Conservation (phyloP, 2,888 invertebrate species). For the Andrena bicolor region DNA sequence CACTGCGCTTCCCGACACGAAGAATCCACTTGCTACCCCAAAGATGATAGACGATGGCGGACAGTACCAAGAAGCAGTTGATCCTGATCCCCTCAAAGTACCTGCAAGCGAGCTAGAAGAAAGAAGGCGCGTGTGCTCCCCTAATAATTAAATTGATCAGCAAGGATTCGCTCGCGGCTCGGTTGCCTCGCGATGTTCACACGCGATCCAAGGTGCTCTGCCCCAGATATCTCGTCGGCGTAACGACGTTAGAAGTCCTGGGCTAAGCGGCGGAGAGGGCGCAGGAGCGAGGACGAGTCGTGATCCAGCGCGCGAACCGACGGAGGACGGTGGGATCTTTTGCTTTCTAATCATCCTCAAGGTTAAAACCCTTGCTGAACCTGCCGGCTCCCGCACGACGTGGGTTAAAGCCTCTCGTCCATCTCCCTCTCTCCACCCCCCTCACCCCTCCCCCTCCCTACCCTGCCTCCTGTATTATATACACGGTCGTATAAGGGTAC, state of each 20-base stretch:
- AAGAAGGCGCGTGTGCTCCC: background rate
- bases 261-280: conserved; percentile 45
- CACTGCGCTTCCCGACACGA: no score
- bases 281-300: conserved; percentile 82
- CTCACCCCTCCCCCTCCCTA: conserved; percentile 1
- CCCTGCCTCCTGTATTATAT: conserved; percentile 56
- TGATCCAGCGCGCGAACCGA: conserved; percentile 80
- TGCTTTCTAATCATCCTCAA: conserved; percentile 84
- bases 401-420: conserved; percentile 59
- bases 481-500: conserved; percentile 70
- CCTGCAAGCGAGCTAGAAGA: no score
- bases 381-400: conserved; percentile 74
- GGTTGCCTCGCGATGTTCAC: conserved; percentile 35
- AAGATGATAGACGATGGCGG: no score
- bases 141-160: conserved; percentile 2
- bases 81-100: no score
- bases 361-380: conserved; percentile 81
- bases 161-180: background rate
- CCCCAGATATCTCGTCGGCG: conserved; percentile 61
- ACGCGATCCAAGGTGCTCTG: conserved; percentile 54
- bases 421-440: conserved; percentile 28
- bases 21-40: no score
- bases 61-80: background rate
- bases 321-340: conserved; percentile 79
- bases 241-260: conserved; percentile 56